phyloP scores from a whole-genome alignment of 1,140 invertebrate species.

The Homalodisca vitripennis region DNA sequence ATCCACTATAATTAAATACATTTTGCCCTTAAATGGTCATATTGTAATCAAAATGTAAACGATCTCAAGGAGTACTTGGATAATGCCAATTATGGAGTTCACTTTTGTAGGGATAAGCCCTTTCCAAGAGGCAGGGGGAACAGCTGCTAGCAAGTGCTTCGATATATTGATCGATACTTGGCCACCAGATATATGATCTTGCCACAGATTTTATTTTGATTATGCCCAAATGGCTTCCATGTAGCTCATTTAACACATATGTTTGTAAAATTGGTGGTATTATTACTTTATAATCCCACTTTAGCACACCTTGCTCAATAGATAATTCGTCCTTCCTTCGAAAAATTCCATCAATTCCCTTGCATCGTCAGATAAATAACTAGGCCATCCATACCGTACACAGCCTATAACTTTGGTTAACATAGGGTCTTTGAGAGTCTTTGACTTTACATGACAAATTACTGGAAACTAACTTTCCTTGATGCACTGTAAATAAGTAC shows the following conservation, averaged over 20 bases:
- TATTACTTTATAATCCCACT: conserved; percentile 25
- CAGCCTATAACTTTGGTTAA: background rate
- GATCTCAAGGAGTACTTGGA: background rate
- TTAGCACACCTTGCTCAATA: conserved; percentile 11
- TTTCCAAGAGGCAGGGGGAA: conserved; percentile 9
- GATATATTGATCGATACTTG: conserved; percentile 3
- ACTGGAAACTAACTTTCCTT: conserved; percentile 16
- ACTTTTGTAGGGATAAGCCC: background rate
- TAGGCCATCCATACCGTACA: conserved; percentile 24
- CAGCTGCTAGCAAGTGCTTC: background rate
- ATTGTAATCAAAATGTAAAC: conserved; percentile 19
- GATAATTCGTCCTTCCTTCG: conserved; percentile 26
- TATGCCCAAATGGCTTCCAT: conserved; percentile 10
- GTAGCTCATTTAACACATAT: conserved; percentile 30
- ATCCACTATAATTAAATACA: conserved; percentile 25
- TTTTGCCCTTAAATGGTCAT: conserved; percentile 8
- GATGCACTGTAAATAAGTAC: conserved; percentile 25
- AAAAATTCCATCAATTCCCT: conserved; percentile 13
- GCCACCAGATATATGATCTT: background rate
- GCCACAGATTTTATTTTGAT: background rate
- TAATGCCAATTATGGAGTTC: conserved; percentile 9
- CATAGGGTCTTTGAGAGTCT: conserved; percentile 24
- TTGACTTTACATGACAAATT: conserved; percentile 18
- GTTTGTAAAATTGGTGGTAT: conserved; percentile 23
- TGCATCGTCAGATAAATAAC: background rate